Percentiles rank a stretch among this genome's conserved stretches.
Evolutionary conservation across 1,140 invertebrate species (phyloP).

Genomic region (Hormaphis cornu): DNA sequence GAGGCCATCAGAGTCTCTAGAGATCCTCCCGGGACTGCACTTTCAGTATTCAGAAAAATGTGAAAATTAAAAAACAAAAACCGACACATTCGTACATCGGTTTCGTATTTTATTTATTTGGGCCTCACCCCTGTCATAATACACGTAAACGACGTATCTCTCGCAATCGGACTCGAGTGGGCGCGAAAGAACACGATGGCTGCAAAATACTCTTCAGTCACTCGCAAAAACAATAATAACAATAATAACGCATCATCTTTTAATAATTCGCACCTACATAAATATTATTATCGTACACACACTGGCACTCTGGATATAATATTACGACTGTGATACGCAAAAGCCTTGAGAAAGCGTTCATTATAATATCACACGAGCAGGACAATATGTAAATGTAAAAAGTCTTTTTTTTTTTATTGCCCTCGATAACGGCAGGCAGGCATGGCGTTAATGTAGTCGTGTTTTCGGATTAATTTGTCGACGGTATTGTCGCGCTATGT

Average conservation of each 20-base stretch:
- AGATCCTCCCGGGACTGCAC: too few species aligned
- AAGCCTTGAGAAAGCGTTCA: not conserved
- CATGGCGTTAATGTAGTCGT: not conserved
- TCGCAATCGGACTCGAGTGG: too few species aligned
- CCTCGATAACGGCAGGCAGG: not conserved
- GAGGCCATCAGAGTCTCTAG: too few species aligned
- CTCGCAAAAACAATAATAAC: not conserved
- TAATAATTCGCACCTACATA: slow-evolving; percentile 9
- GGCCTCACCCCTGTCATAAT: too few species aligned
- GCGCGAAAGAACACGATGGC: too few species aligned
- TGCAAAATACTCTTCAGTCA: too few species aligned
- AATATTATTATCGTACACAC: too few species aligned
- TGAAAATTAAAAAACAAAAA: too few species aligned
- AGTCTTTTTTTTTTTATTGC: not conserved
- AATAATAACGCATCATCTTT: not conserved
- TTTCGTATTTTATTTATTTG: too few species aligned
- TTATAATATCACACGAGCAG: not conserved
- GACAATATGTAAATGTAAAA: not conserved
- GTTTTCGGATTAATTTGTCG: slow-evolving; percentile 3
- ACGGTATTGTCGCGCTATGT: not conserved
- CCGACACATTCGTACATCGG: too few species aligned
- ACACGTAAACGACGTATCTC: too few species aligned
- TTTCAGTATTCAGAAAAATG: too few species aligned
- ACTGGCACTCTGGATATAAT: not conserved
- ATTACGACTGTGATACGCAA: not conserved